phyloP scores from a whole-genome alignment of 2,797 vertebrate genomes.

The Prionace glauca region DNA sequence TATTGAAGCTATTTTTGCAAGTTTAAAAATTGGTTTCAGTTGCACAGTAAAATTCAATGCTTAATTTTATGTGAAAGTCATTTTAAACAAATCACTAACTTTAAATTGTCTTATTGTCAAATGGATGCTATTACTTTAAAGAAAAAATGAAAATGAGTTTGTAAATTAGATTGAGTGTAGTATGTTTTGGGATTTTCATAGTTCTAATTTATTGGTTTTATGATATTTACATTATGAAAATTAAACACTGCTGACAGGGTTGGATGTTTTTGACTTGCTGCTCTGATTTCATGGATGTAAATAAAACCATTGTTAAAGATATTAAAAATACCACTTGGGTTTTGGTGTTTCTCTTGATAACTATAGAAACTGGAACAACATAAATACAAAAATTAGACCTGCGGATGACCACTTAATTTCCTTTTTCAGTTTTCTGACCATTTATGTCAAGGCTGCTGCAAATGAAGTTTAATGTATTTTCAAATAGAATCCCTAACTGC shows the following conservation, averaged over 20 bases:
- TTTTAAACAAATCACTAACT: background rate
- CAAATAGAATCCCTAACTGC: background rate
- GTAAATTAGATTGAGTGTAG: background rate
- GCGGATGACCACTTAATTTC: background rate
- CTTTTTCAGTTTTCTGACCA: background rate
- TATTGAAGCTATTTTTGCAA: background rate
- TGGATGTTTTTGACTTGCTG: background rate
- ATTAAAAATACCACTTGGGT: background rate
- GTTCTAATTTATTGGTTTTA: background rate
- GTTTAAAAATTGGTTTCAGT: background rate
- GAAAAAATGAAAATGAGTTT: background rate
- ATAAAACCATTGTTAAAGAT: background rate
- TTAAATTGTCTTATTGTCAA: background rate
- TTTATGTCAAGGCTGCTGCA: background rate
- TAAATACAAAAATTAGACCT: background rate
- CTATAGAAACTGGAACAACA: background rate
- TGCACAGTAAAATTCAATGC: background rate
- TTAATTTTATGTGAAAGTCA: background rate
- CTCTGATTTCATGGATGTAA: background rate
- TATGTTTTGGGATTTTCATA: background rate
- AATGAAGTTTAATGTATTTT: background rate
- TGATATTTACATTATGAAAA: background rate
- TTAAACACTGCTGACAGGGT: background rate
- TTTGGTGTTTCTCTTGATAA: background rate
- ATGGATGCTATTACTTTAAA: background rate